These are phyloP conservation scores for Scomber colias DNA, from an alignment of 2,113 vertebrate genomes.

Conservation along the genomic window DNA sequence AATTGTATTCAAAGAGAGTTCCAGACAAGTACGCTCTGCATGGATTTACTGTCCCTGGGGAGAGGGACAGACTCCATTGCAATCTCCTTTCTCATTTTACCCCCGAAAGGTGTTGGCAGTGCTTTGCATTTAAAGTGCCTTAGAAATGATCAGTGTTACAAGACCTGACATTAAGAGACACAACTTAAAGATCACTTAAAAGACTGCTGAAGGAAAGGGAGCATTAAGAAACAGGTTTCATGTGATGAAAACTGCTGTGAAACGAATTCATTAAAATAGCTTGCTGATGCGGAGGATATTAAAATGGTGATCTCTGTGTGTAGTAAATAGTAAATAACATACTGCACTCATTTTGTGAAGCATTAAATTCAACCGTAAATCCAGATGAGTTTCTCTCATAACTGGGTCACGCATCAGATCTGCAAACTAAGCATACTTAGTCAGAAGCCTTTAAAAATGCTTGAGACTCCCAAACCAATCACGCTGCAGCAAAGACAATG, in stretches of 20 bases:
- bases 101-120: conserved; percentile 60
- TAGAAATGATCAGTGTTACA: conserved; percentile 60
- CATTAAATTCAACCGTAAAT: conserved; percentile 49
- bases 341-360: conserved; percentile 35
- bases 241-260: conserved; percentile 44
- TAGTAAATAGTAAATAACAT: conserved; percentile 48
- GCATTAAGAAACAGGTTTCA: conserved; percentile 35
- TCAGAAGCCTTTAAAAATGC: conserved; percentile 41
- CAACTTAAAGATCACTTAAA: conserved; percentile 52
- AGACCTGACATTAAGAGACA: conserved; percentile 59
- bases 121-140: conserved; percentile 72
- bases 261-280: conserved; percentile 48
- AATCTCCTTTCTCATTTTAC: conserved; percentile 65
- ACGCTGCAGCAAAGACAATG: background rate
- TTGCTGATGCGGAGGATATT: conserved; percentile 26
- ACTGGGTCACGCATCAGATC: conserved; percentile 60
- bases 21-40: conserved; percentile 42
- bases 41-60: conserved; percentile 56
- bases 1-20: conserved; percentile 57
- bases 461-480: conserved; percentile 48
- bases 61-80: conserved; percentile 53
- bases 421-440: conserved; percentile 59
- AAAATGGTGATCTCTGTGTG: conserved; percentile 35
- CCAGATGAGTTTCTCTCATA: conserved; percentile 35
- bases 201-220: conserved; percentile 25